Evolutionary conservation across 2,113 vertebrate species (phyloP), one percentile per base, ranked within the genome.

Genomic region (Edolisoma coerulescens): DNA sequence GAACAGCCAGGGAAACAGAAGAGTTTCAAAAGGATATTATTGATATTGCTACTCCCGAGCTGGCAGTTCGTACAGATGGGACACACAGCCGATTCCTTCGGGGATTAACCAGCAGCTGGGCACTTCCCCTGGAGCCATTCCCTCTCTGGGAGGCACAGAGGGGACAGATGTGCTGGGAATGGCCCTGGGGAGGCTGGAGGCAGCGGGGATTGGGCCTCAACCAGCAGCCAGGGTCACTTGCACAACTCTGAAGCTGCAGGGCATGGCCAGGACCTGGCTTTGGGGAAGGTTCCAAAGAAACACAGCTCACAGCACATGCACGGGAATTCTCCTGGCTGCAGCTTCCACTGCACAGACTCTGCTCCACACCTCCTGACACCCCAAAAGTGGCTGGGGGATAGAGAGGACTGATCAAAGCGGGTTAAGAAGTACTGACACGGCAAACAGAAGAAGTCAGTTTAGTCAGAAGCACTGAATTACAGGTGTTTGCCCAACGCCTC

Each of bases 41-140:
- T 94, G 22, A 10, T 33, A 14, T 50, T 41, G 82, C 35, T 37
- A 0, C 57, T 52, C 53, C 52, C 20, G 6, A 19, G 44, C 84
- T 78, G 64, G 53, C 41, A 64, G 19, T 41, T 30, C 7, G 16
- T 7, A 14, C 32, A 11, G 22, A 32, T 2, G 53, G 61, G 37
- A 42, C 28, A 7, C 0, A 4, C 8, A 37, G 30, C 2, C 2
- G 2, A 4, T 53, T 68, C 45, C 70, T 13, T 0, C 9, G 85
- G 57, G 28, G 39, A 9, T 14, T 3, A 8, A 16, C 5, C 7
- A 33, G 52, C n/a, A 70, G 44, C 63, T 12, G 14, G 30, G 52
- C 45, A 11, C 54, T 24, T 41, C 33, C 54, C 45, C 27, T 11
- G 19, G 14, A 42, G 41, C n/a, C 42, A 0, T 12, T n/a, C 4